Conservation (phyloP, 2,888 invertebrate species). For the Penaeus monodon region DNA sequence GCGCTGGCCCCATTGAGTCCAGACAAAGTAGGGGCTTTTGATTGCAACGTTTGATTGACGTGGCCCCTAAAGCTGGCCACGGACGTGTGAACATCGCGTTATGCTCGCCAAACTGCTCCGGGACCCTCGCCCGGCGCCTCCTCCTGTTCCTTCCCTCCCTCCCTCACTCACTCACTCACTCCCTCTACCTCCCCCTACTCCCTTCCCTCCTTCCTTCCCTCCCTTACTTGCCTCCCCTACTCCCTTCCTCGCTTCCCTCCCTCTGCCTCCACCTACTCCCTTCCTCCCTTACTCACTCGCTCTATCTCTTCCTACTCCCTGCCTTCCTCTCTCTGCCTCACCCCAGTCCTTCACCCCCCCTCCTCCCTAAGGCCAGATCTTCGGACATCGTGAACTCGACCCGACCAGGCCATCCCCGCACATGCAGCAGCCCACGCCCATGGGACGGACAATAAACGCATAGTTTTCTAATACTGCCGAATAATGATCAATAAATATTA, state of each 20-base stretch:
- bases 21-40: constrained; percentile 55
- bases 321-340: background rate
- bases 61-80: constrained; percentile 44
- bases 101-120: constrained; percentile 35
- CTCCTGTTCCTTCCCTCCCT: background rate
- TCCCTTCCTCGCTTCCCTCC: background rate
- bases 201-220: background rate
- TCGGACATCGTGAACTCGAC: too few species aligned
- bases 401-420: too few species aligned
- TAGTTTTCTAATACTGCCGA: too few species aligned
- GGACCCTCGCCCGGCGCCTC: background rate
- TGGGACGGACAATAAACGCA: too few species aligned
- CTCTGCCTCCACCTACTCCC: background rate
- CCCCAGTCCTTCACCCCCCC: background rate
- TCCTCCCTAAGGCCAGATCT: background rate
- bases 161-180: background rate
- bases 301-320: background rate
- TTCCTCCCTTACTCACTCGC: background rate
- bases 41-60: constrained; percentile 57
- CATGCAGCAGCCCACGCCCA: too few species aligned
- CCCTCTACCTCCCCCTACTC: background rate
- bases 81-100: constrained; percentile 56
- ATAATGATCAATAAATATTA: too few species aligned
- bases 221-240: background rate
- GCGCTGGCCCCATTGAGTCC: constrained; percentile 49